Base-by-base conservation (phyloP, 2,888 invertebrate species). In the Loripinus fragilis region DNA sequence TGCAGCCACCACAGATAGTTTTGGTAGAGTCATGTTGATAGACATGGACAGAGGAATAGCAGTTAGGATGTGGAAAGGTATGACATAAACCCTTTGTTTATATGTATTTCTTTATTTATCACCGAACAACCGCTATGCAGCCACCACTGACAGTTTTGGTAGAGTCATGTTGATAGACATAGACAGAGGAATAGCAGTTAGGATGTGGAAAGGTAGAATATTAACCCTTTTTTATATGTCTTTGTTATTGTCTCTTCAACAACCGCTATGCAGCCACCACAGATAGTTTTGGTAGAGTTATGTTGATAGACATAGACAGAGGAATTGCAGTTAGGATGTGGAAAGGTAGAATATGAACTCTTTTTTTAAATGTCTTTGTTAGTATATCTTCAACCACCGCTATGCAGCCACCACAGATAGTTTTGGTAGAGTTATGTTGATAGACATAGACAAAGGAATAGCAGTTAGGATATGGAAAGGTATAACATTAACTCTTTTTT, bases 231-330 rank as follows among this genome's bases (percentile, higher is more conserved):
- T n/a, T n/a, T n/a, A n/a, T n/a, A n/a, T n/a, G n/a, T n/a, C n/a
- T n/a, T n/a, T n/a, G n/a, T n/a, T n/a, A n/a, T n/a, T n/a, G n/a
- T 97, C 66, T 97, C 98, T 0, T 97, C 98, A 96, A 97, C 93
- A 95, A 96, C 77, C 95, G 96, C 41, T 94, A 98, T 5, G 97
- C 97, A 0, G 97, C 96, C 0, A n/a, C n/a, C n/a, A n/a, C n/a
- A n/a, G n/a, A n/a, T n/a, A n/a, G n/a, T n/a, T n/a, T n/a, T n/a
- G n/a, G n/a, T n/a, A n/a, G n/a, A n/a, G n/a, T n/a, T n/a, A n/a
- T n/a, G n/a, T n/a, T n/a, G n/a, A n/a, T n/a, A n/a, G n/a, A n/a
- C n/a, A n/a, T n/a, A n/a, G n/a, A n/a, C n/a, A n/a, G n/a, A n/a
- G n/a, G n/a, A n/a, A n/a, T n/a, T n/a, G n/a, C n/a, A n/a, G n/a